Conservation (phyloP, 2,113 vertebrate species). For the Calidris pygmaea region DNA sequence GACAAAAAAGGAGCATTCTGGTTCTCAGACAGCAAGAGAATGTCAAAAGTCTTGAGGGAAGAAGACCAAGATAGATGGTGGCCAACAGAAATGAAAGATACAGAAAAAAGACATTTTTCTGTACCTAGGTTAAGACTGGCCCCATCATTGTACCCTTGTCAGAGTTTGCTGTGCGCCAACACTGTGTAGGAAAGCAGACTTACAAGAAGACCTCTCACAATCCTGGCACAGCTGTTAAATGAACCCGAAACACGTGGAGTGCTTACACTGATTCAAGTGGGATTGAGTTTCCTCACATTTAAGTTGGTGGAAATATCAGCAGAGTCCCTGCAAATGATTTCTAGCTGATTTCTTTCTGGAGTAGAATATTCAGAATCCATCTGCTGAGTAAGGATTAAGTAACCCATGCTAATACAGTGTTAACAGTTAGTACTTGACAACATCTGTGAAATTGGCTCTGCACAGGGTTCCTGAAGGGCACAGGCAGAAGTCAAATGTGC, state of each 20-base stretch:
- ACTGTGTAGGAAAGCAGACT: background rate
- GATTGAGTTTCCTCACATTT: background rate
- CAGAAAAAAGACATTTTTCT: background rate
- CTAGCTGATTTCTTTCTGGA: background rate
- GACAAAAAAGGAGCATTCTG: background rate
- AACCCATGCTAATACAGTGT: background rate
- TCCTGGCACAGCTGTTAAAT: background rate
- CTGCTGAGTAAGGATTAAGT: background rate
- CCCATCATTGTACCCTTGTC: background rate
- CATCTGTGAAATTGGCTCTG: background rate
- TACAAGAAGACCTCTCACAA: background rate
- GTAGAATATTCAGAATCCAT: background rate
- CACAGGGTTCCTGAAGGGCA: background rate
- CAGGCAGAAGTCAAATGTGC: fast-evolving
- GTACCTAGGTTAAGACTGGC: background rate
- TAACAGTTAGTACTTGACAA: background rate
- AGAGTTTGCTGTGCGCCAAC: background rate
- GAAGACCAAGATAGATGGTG: background rate
- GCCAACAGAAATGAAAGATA: background rate
- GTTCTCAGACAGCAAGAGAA: background rate
- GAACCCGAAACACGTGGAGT: background rate
- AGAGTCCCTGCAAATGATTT: background rate
- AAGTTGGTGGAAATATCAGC: background rate
- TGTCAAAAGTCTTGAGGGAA: background rate
- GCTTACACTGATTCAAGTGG: background rate